Evolutionary conservation across 2,888 invertebrate genomes (phyloP).

Genomic region (Leptothorax acervorum): DNA sequence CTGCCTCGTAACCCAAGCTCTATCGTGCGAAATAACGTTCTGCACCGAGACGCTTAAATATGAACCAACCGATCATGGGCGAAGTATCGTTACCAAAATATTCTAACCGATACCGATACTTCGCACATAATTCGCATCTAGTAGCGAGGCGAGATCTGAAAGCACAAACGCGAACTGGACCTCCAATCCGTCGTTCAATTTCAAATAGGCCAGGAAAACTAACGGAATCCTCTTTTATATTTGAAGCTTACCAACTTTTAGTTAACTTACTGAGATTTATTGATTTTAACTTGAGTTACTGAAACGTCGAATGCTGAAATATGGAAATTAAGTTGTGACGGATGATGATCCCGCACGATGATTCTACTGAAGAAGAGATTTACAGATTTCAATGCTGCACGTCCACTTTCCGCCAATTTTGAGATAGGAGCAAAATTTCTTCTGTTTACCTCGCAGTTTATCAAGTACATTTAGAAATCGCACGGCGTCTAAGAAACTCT

Average conservation of each 20-base stretch:
- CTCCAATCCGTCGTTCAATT: not conserved
- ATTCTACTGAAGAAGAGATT: not conserved
- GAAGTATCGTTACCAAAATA: constrained; percentile 14
- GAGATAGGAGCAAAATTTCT: not conserved
- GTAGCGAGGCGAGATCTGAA: not conserved
- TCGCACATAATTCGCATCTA: not conserved
- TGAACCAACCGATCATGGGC: not conserved
- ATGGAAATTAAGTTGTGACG: not conserved
- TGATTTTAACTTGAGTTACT: constrained; percentile 17
- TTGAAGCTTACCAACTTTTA: constrained; percentile 9
- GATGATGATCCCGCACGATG: not conserved
- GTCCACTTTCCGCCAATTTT: not conserved
- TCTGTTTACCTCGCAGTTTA: not conserved
- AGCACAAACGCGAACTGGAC: not conserved
- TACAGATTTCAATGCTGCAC: not conserved
- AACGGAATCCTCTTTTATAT: not conserved
- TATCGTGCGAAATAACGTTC: constrained; percentile 2
- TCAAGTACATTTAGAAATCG: constrained; percentile 8
- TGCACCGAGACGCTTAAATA: not conserved
- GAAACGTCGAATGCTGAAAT: not conserved
- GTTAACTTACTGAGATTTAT: not conserved
- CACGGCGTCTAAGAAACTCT: not conserved
- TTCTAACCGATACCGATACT: not conserved
- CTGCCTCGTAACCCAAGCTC: constrained; percentile 40
- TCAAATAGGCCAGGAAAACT: not conserved